Conservation (phyloP, 2,797 vertebrate genomes). For the Eleutherodactylus coqui region DNA sequence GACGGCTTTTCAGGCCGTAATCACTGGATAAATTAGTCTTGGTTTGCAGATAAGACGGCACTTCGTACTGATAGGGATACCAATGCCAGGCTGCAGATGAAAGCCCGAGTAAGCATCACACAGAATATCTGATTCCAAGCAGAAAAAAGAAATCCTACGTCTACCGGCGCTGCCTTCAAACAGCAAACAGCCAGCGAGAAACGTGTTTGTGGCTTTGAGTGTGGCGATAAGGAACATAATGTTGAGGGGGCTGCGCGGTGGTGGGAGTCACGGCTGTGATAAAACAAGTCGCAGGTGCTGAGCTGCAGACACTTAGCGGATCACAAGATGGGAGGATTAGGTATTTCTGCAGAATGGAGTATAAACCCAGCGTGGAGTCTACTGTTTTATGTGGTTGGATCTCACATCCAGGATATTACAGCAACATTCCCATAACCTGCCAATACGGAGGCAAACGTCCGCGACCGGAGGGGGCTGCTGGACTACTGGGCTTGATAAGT, state of each 20-base stretch:
- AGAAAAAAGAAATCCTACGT: conserved; percentile 5
- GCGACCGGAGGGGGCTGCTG: too few species aligned
- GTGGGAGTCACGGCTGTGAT: conserved; percentile 21
- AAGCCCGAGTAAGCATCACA: conserved; percentile 16
- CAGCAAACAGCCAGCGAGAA: conserved; percentile 31
- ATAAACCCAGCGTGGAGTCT: neutral
- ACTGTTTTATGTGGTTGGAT: neutral
- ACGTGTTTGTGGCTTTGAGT: conserved; percentile 38
- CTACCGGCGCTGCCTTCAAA: conserved; percentile 26
- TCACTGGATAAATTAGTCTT: neutral
- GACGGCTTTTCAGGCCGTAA: conserved; percentile 57
- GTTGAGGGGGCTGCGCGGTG: conserved; percentile 20
- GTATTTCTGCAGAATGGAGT: neutral
- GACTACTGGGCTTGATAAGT: too few species aligned
- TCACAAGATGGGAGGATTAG: conserved; percentile 15
- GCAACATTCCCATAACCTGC: neutral
- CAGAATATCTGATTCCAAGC: conserved; percentile 29
- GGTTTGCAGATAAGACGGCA: conserved; percentile 50
- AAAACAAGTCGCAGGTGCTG: neutral
- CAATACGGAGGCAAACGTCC: too few species aligned
- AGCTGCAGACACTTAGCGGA: conserved; percentile 1
- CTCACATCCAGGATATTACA: neutral
- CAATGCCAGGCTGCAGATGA: conserved; percentile 38
- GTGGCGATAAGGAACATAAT: conserved; percentile 34
- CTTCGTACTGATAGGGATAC: conserved; percentile 47